Base-by-base conservation (phyloP, 2,888 invertebrate genomes). In the Acleris cristana region DNA sequence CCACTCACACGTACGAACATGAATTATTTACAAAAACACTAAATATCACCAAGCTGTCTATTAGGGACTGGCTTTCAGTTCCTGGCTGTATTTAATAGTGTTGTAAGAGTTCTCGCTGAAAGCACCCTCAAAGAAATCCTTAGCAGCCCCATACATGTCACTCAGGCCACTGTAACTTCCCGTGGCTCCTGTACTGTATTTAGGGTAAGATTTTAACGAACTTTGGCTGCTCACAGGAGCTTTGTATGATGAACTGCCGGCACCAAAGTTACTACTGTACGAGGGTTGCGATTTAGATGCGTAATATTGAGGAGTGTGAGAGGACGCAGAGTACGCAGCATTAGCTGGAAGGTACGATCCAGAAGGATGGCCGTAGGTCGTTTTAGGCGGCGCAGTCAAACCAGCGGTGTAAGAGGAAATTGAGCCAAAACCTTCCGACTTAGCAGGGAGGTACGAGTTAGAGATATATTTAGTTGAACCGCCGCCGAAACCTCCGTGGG, bases 71-170 rank as follows among this genome's bases (percentile, higher is more conserved):
- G 92, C 88, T 64, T 91, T 92, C 14, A 93, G 75, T 73, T 89
- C 91, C 72, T 89, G 87, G 76, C 93, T 93, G 76, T 93, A 93
- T 76, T 92, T 93, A 64, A 93, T 93, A 7, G 93, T 93, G 74
- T 93, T 91, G 76, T 93, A 93, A 0, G 85, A 77, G 60, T 82
- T 83, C 77, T 91, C 91, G 71, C 92, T 92, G 72, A 86, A 87
- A 18, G 92, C 85, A 7, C 90, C 90, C 45, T 90, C 87, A 23
- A 79, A 45, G 30, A 71, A 73, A 70, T 92, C 93, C 70, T 87
- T 87, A 23, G 87, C 82, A 26, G 86, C 73, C 18, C 76, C 76
- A 71, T 87, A 89, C 34, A 85, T 84, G n/a, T 85, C 77, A 67
- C 83, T 83, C 5, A 80, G 77, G 49, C 73, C 69, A 60, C 79